Conservation (phyloP, 1,140 invertebrate genomes). For the Lucilia cuprina region DNA sequence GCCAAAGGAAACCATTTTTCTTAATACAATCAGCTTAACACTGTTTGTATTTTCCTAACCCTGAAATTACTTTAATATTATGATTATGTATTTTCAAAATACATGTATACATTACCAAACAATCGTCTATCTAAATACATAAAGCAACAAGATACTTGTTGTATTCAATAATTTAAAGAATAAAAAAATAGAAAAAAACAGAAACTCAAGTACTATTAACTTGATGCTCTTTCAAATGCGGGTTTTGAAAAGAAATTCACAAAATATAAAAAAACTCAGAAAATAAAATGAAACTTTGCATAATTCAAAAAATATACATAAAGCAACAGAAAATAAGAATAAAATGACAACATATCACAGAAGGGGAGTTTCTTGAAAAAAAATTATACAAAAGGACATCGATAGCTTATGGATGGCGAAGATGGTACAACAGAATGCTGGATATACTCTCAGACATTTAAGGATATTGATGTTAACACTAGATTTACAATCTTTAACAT, state of each 20-base stretch:
- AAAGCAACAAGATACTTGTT: constrained; percentile 18
- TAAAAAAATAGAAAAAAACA: neutral
- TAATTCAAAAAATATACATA: constrained; percentile 15
- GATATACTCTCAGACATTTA: neutral
- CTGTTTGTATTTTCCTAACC: neutral
- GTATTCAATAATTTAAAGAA: neutral
- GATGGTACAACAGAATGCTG: neutral
- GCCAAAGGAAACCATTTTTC: too few species aligned
- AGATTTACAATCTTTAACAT: constrained; percentile 23
- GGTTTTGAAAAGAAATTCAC: neutral
- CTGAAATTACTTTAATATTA: neutral
- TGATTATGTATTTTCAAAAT: neutral
- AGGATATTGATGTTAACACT: constrained; percentile 33
- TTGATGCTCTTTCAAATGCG: constrained; percentile 35
- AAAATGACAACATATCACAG: neutral
- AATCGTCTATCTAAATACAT: neutral
- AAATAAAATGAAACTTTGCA: constrained; percentile 19
- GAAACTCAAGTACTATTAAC: constrained; percentile 33
- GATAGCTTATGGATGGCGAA: constrained; percentile 20
- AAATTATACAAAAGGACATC: constrained; percentile 27
- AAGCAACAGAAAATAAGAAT: neutral
- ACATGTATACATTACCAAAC: neutral
- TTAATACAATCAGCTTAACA: neutral
- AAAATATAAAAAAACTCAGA: too few species aligned
- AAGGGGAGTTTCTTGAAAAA: constrained; percentile 23